Evolutionary conservation across 2,113 vertebrate species (phyloP).

Genomic region (Pao palembangensis): DNA sequence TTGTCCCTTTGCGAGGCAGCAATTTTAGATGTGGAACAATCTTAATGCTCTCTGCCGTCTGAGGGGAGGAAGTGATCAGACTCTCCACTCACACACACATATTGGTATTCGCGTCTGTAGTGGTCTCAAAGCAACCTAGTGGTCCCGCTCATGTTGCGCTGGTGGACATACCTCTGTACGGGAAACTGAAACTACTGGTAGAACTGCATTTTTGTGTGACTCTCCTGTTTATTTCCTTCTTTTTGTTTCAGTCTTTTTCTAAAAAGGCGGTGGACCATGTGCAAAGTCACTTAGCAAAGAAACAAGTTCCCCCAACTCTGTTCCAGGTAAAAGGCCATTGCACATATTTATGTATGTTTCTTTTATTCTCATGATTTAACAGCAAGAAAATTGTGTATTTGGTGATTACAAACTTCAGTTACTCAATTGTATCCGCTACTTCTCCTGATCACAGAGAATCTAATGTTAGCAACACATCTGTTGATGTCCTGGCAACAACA

Average conservation of each 20-base stretch:
- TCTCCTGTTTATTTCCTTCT: slow-evolving; percentile 21
- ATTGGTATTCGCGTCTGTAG: neutral
- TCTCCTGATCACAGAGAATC: too few species aligned
- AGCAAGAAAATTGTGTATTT: neutral
- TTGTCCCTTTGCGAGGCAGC: slow-evolving; percentile 9
- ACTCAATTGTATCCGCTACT: too few species aligned
- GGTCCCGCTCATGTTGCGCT: neutral
- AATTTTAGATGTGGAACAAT: slow-evolving; percentile 13
- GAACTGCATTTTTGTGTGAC: slow-evolving; percentile 20
- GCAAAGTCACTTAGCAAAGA: slow-evolving; percentile 90
- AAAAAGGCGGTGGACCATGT: slow-evolving; percentile 95
- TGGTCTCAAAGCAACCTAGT: neutral
- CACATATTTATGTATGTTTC: neutral
- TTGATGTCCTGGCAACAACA: too few species aligned
- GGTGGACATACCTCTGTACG: slow-evolving; percentile 1
- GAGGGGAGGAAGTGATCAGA: slow-evolving; percentile 22
- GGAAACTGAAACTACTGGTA: slow-evolving; percentile 31
- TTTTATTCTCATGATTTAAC: neutral
- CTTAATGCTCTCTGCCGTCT: neutral
- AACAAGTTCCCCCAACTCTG: slow-evolving; percentile 86
- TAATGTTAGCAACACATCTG: too few species aligned
- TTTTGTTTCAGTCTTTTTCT: slow-evolving; percentile 84
- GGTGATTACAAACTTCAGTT: too few species aligned
- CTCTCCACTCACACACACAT: neutral
- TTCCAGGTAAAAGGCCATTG: slow-evolving; percentile 84